Percentiles rank a stretch among this genome's conserved stretches.
phyloP scores from a whole-genome alignment of 2,113 vertebrate species.

The Pseudolaguvia tuberculata region DNA sequence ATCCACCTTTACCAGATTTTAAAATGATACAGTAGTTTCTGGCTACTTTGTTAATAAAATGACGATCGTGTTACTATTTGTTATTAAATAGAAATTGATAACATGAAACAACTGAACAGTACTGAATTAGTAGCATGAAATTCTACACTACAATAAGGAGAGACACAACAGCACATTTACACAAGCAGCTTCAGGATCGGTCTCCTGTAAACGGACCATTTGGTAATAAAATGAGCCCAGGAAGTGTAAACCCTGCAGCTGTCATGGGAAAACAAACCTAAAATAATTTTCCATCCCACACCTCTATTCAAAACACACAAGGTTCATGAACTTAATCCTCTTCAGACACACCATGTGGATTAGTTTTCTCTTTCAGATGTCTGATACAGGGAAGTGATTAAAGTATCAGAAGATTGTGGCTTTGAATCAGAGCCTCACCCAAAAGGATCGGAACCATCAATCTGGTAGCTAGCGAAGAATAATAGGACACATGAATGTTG shows the following conservation, averaged over 20 bases:
- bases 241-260: conserved; percentile 19
- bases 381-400: too few relatives aligned
- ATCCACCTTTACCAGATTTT: background rate
- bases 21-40: background rate
- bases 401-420: too few relatives aligned
- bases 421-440: too few relatives aligned
- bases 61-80: too few relatives aligned
- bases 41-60: background rate
- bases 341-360: background rate
- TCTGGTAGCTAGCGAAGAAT: too few relatives aligned
- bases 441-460: too few relatives aligned
- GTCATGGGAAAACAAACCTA: background rate
- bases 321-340: background rate
- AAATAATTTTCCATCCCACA: too few relatives aligned
- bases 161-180: background rate
- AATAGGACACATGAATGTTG: too few relatives aligned
- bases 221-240: conserved; percentile 13
- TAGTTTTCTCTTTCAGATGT: too few relatives aligned
- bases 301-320: background rate
- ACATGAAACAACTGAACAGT: too few relatives aligned
- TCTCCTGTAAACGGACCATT: background rate
- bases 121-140: background rate
- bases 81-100: too few relatives aligned
- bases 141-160: background rate
- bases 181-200: background rate